Percentiles rank a stretch among this genome's conserved stretches.
These are phyloP conservation scores for Alsophila aescularia DNA, from an alignment of 2,888 invertebrate genomes.

Conservation along the genomic window DNA sequence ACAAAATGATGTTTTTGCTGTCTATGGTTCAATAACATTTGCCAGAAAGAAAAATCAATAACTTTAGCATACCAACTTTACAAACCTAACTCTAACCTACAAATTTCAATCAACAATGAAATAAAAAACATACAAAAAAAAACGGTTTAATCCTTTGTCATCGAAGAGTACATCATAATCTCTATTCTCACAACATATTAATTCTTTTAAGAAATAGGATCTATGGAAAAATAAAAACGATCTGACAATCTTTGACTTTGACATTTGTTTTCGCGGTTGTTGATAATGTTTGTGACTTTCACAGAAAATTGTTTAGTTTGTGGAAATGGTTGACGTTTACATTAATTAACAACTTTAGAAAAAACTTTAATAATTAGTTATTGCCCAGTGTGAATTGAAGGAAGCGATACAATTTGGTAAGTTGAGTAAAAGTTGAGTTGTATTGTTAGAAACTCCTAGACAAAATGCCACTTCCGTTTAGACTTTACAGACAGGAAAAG, in stretches of 20 bases:
- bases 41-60: no score
- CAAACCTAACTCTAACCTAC: no score
- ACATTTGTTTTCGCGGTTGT: constrained; percentile 54
- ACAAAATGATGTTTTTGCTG: no score
- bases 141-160: no score
- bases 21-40: no score
- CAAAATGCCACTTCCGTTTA: constrained; percentile 59
- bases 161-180: no score
- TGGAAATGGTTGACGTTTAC: constrained; percentile 50
- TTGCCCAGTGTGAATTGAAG: neutral
- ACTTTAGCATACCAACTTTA: no score
- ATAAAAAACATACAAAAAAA: no score
- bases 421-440: constrained; percentile 25
- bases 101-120: no score
- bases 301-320: constrained; percentile 36
- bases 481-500: constrained; percentile 86
- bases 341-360: constrained; percentile 29
- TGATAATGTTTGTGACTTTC: constrained; percentile 36
- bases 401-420: constrained; percentile 39
- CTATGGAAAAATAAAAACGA: neutral
- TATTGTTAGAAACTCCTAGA: constrained; percentile 15
- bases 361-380: constrained; percentile 12
- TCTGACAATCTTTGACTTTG: constrained; percentile 39
- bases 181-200: no score
- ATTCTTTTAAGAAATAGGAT: no score